Evolutionary conservation across 1,140 invertebrate genomes (phyloP).

Genomic region (Cydia fagiglandana): DNA sequence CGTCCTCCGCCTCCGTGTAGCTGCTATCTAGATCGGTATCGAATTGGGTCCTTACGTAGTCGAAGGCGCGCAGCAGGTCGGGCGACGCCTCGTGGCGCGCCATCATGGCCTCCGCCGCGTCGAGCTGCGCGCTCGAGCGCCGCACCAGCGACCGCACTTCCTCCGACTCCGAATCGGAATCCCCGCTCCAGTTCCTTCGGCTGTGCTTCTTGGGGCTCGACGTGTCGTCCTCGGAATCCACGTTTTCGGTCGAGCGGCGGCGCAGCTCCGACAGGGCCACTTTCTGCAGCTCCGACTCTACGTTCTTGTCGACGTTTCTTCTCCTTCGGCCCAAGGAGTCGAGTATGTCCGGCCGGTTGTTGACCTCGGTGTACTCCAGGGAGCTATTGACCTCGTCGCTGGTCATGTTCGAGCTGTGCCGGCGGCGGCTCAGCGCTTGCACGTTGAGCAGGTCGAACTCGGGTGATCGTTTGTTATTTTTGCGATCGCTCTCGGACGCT

Average conservation of each 20-base stretch:
- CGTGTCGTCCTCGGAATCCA: slow-evolving; percentile 62
- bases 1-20: slow-evolving; percentile 51
- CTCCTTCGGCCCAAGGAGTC: slow-evolving; percentile 68
- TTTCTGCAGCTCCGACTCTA: slow-evolving; percentile 64
- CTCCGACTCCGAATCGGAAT: slow-evolving; percentile 84
- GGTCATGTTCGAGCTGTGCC: slow-evolving; percentile 70
- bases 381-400: slow-evolving; percentile 73
- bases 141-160: slow-evolving; percentile 80
- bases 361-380: slow-evolving; percentile 70
- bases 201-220: slow-evolving; percentile 65
- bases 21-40: slow-evolving; percentile 66
- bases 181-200: slow-evolving; percentile 63
- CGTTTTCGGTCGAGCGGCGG: slow-evolving; percentile 61
- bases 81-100: slow-evolving; percentile 67
- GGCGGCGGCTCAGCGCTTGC: slow-evolving; percentile 64
- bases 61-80: slow-evolving; percentile 72
- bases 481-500: slow-evolving; percentile 62
- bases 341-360: slow-evolving; percentile 72
- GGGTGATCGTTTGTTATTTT: slow-evolving; percentile 68
- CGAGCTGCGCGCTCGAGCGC: slow-evolving; percentile 69
- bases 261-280: slow-evolving; percentile 62
- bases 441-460: slow-evolving; percentile 72
- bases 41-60: slow-evolving; percentile 76
- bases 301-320: slow-evolving; percentile 54
- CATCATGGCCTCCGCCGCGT: slow-evolving; percentile 68